Evolutionary conservation across 2,888 invertebrate species (phyloP), one percentile per base, ranked within the genome.

Genomic region (Ochlodes sylvanus): DNA sequence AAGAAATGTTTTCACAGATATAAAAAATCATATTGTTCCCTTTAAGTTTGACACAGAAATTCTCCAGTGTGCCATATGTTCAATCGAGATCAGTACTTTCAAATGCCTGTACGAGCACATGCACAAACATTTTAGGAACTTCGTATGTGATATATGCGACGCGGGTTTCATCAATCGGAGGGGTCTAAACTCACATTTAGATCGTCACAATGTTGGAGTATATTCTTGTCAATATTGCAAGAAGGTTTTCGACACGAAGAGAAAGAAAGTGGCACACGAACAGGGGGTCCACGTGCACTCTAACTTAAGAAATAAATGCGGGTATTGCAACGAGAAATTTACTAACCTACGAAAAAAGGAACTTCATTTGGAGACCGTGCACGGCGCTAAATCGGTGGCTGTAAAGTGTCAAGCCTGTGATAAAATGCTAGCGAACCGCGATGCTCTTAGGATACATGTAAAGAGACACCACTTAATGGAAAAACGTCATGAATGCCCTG

Each of bases 171-270:
- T 81, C 0, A 79, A 76, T 2, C 73, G 71, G 7, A 71, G 76
- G 0, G 64, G 76, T 4, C 57, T 79, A 1, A 69, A 74, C 2
- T 70, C 73, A 0, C 80, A 79, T 65, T 76, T 70, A 44, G 67
- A 75, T 9, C 73, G 76, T 4, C 83, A 83, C 55, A 71, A 70
- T 0, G 63, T 68, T 19, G 80, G 89, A 70, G 71, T 85, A 76
- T 87, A 83, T 70, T 85, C 87, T 73, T 93, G 92, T 71, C 83
- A 85, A 17, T 79, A 88, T 50, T 93, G 93, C 71, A 79, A 82
- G 2, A 91, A 91, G 75, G 81, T 81, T 0, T 93, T 90, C 71
- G 80, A 79, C 3, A 80, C 85, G 17, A 85, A 77, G 19, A 72
- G 74, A 19, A 78, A 78, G 50, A 69, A 75, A 38, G 70, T 71